These are phyloP conservation scores for Drosophila lutescens DNA, from an alignment of 2,888 invertebrate species.

Conservation along the genomic window DNA sequence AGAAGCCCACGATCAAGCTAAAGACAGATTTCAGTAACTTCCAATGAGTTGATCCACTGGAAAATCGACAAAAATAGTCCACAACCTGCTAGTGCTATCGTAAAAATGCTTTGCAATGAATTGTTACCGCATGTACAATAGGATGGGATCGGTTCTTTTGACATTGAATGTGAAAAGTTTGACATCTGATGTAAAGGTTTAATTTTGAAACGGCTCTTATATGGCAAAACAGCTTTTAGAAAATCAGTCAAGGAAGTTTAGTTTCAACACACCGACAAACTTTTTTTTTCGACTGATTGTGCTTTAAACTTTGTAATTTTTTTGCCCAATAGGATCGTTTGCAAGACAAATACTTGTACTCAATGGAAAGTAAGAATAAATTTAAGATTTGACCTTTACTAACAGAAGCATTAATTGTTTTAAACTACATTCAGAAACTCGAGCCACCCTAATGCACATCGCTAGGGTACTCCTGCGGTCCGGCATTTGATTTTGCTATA, in stretches of 20 bases:
- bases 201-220: not conserved
- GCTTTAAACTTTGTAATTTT: not conserved
- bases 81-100: conserved; percentile 26
- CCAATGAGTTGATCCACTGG: conserved; percentile 85
- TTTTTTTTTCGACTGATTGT: not conserved
- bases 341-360: not conserved
- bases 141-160: conserved; percentile 7
- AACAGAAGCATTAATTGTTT: conserved; percentile 5
- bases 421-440: conserved; percentile 4
- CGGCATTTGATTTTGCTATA: conserved; percentile 48
- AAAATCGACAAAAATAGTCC: not conserved
- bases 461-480: conserved; percentile 19
- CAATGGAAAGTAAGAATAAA: not conserved
- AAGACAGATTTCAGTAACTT: conserved; percentile 98
- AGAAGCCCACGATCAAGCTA: conserved; percentile 92
- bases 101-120: conserved; percentile 35
- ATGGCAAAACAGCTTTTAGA: not conserved
- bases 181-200: conserved; percentile 1
- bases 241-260: not conserved
- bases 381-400: not conserved
- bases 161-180: not conserved
- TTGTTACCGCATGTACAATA: conserved; percentile 21
- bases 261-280: not conserved
- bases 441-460: conserved; percentile 19
- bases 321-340: not conserved